Evolutionary conservation across 2,888 invertebrate species (phyloP), one percentile per base, ranked within the genome.

Genomic region (Diloba caeruleocephala): DNA sequence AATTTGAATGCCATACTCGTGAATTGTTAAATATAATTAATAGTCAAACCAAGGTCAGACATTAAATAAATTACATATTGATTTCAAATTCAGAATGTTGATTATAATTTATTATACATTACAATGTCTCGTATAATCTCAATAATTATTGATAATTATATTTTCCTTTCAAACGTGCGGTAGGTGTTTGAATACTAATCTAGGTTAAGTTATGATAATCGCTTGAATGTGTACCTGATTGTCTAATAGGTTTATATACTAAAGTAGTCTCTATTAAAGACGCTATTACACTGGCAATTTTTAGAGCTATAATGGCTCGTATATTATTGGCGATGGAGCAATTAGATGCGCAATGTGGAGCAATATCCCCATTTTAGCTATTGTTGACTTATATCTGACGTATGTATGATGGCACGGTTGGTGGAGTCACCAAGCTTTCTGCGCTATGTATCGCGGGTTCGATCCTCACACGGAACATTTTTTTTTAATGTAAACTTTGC

Each of bases 1-100:
- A 74, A 84, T 84, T 82, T 84, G 81, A 84, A 87, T 84, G 79
- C 79, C 72, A 81, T 85, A 84, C 84, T 85, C 76, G 82, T 78
- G 81, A 80, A 87, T 87, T 87, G 83, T 87, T 87, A 81, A 84
- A 55, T 70, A 82, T 70, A 82, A 85, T 84, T 83, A 85, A 80
- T 77, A 65, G 71, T 43, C 51, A 59, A 39, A 45, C 66, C 81
- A 85, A 87, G 85, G 85, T 82, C 78, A 72, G 32, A 60, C 60
- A 74, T 80, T 78, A 79, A 78, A 81, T 84, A 81, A 83, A 83
- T 84, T 84, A 84, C 67, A 75, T 78, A 83, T 84, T 80, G 83
- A 82, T 84, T 84, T 81, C 76, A 66, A 74, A 78, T 75, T 74
- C 71, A 53, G 41, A 61, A 66, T 59, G 38, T 64, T 64, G 71